Evolutionary conservation across 2,888 invertebrate genomes (phyloP), one percentile per base, ranked within the genome.

Genomic region (Miltochrista miniata): DNA sequence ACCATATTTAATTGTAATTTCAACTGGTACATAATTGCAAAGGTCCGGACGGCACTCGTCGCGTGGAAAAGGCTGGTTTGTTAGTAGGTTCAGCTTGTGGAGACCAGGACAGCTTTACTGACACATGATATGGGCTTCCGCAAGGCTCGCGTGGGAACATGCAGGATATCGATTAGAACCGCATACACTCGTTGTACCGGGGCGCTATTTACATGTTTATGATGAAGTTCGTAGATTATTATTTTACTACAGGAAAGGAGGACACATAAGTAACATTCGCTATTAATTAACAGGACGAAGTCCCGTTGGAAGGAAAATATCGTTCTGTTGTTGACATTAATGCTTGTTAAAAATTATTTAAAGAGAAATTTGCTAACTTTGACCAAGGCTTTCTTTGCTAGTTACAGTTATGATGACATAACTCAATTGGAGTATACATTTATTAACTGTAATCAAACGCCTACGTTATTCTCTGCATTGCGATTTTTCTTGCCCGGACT

Each of bases 121-220:
- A 61, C 68, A 65, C 67, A 65, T 54, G 81, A 81, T 81, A 81
- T 66, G 67, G 69, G 75, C 79, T 70, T 82, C 81, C 81, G 76
- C 69, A 58, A 49, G 44, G 46, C 56, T 55, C 68, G 80, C 80
- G 83, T 83, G 78, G 79, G 76, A 79, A 76, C 64, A 54, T 57
- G 56, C 72, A 72, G 72, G 72, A 74, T 75, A 75, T 79, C 70
- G 72, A 74, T 73, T 64, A 67, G 66, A 69, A 72, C 61, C 53
- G 55, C 58, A 45, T 58, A 55, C 38, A 54, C 51, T 53, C 34
- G 40, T n/a, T n/a, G n/a, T 40, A 50, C 42, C 45, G 59, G 42
- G 42, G 30, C 38, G 29, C 33, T 42, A 46, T 62, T 56, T 54
- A 38, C 47, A 64, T 59, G 50, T 62, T 57, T 51, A 57, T 52